These are phyloP conservation scores for Engraulis encrasicolus DNA, from an alignment of 2,113 vertebrate genomes.

Conservation along the genomic window DNA sequence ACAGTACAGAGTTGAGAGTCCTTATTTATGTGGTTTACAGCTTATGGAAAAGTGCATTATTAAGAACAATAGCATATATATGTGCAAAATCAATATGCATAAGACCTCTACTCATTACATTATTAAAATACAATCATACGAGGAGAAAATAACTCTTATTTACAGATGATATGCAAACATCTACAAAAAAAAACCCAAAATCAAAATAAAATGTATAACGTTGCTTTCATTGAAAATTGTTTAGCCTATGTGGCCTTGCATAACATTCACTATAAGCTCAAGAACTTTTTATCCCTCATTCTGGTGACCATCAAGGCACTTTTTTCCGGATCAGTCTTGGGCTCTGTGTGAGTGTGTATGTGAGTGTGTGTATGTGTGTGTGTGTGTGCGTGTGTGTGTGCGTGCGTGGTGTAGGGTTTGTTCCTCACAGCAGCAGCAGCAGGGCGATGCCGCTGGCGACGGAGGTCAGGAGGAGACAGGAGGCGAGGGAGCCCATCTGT, in stretches of 20 bases:
- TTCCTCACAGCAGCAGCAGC: neutral
- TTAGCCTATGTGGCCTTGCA: no score
- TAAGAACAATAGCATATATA: no score
- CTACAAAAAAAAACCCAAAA: neutral
- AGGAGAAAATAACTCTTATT: conserved; percentile 10
- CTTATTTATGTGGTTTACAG: neutral
- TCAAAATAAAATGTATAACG: neutral
- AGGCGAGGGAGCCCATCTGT: neutral
- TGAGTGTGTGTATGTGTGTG: neutral
- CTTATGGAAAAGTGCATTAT: neutral
- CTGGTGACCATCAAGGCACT: neutral
- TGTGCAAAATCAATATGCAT: neutral
- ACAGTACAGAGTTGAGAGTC: neutral
- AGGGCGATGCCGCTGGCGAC: neutral
- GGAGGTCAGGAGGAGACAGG: neutral
- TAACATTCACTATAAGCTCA: neutral
- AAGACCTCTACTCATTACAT: neutral
- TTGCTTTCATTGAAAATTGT: neutral
- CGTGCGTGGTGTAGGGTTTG: neutral
- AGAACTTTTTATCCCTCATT: neutral
- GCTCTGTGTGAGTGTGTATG: conserved; percentile 17
- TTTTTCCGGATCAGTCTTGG: neutral
- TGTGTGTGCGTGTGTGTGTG: neutral
- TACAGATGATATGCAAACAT: neutral
- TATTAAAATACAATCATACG: neutral